Evolutionary conservation across 2,888 invertebrate species (phyloP).

Genomic region (Bellardia bayeri): DNA sequence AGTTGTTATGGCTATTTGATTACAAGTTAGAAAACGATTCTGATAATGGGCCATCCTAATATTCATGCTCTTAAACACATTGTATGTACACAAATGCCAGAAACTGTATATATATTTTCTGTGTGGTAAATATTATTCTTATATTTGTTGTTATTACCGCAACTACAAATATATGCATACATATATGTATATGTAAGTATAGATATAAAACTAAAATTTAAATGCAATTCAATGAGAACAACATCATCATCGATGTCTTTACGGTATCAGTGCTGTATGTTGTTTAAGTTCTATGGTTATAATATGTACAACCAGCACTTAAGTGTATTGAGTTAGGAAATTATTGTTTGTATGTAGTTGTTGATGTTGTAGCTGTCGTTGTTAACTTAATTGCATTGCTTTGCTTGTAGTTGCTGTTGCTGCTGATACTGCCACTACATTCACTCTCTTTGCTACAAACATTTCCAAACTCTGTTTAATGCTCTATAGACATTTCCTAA

Average conservation of each 20-base stretch:
- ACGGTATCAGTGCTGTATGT: conserved; percentile 23
- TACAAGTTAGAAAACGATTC: too few species aligned
- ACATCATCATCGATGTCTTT: conserved; percentile 37
- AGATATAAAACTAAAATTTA: not conserved
- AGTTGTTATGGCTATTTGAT: too few species aligned
- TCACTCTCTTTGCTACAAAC: conserved; percentile 18
- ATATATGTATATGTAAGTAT: too few species aligned
- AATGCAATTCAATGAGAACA: conserved; percentile 39
- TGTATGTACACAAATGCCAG: not conserved
- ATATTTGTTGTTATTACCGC: not conserved
- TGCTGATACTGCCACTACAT: conserved; percentile 9
- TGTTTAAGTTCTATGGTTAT: conserved; percentile 40
- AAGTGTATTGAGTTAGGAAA: conserved; percentile 68
- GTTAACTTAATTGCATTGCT: conserved; percentile 72
- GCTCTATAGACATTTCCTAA: conserved; percentile 46
- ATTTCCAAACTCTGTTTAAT: conserved; percentile 48
- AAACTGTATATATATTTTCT: not conserved
- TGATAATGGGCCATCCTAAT: too few species aligned
- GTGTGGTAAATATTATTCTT: conserved; percentile 2
- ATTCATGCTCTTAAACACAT: too few species aligned
- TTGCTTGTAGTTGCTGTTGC: conserved; percentile 31
- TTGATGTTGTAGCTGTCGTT: conserved; percentile 31
- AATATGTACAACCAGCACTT: conserved; percentile 60
- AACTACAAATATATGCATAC: too few species aligned
- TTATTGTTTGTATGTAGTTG: conserved; percentile 15